Evolutionary conservation across 2,888 invertebrate genomes (phyloP).

Genomic region (Gisinianus flammeolus): DNA sequence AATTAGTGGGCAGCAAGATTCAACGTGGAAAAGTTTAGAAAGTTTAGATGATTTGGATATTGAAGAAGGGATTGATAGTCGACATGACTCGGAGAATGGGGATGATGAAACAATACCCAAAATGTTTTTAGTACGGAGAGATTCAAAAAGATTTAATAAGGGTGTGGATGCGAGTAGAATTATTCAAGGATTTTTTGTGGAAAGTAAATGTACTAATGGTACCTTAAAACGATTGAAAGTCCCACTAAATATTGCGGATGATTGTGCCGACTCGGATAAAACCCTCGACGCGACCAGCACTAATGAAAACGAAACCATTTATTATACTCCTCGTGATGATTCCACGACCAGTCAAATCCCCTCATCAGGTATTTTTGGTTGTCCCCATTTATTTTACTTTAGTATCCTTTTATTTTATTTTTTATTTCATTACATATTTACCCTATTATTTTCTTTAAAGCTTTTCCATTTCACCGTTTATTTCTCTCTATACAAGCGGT

Average conservation of each 20-base stretch:
- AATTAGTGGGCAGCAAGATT: neutral
- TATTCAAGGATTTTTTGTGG: conserved; percentile 59
- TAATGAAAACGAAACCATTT: neutral
- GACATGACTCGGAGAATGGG: conserved; percentile 52
- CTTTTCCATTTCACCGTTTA: neutral
- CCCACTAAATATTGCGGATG: conserved; percentile 53
- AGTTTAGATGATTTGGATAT: conserved; percentile 56
- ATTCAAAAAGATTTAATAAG: conserved; percentile 56
- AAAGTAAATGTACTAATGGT: conserved; percentile 58
- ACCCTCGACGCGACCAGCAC: conserved; percentile 41
- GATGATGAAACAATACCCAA: conserved; percentile 32
- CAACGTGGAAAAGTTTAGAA: conserved; percentile 46
- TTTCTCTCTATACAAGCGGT: too few relatives aligned
- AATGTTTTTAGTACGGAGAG: conserved; percentile 51
- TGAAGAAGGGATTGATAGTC: conserved; percentile 48
- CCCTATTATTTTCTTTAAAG: neutral
- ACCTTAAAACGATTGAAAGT: conserved; percentile 55
- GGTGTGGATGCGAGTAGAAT: conserved; percentile 57
- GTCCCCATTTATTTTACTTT: neutral
- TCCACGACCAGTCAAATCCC: conserved; percentile 20
- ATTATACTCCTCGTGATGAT: conserved; percentile 23
- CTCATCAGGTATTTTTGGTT: conserved; percentile 34
- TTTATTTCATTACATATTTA: neutral
- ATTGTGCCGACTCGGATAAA: conserved; percentile 42
- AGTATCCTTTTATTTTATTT: neutral